Conservation (phyloP, 2,888 invertebrate genomes). For the Sialis lutaria region DNA sequence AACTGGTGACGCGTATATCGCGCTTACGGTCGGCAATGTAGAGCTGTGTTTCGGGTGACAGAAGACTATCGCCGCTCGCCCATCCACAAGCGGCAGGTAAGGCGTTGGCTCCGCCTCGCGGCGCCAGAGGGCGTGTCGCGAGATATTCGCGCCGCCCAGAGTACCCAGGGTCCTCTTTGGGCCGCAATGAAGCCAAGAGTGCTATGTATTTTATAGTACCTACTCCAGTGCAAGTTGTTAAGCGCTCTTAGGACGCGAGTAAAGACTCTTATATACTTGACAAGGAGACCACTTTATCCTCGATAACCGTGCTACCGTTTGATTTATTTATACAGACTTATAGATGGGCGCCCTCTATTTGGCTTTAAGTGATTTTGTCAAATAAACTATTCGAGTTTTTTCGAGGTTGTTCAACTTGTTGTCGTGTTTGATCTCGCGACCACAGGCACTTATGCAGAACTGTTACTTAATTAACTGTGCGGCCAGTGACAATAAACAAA, state of each 20-base stretch:
- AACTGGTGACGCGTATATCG: too few species aligned
- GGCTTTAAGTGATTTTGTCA: too few species aligned
- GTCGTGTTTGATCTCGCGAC: too few species aligned
- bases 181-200: not conserved
- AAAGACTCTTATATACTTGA: conserved; percentile 27
- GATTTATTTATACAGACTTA: conserved; percentile 6
- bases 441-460: too few species aligned
- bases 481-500: too few species aligned
- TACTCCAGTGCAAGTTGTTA: conserved; percentile 17
- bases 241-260: conserved; percentile 27
- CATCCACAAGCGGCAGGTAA: too few species aligned
- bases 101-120: not conserved
- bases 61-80: too few species aligned
- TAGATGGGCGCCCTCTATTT: not conserved
- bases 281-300: conserved; percentile 6
- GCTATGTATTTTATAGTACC: conserved; percentile 6
- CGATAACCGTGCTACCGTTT: conserved; percentile 2
- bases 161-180: not conserved
- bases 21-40: too few species aligned
- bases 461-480: too few species aligned
- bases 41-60: too few species aligned
- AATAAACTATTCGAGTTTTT: too few species aligned
- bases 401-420: too few species aligned
- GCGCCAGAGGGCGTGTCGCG: not conserved
- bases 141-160: not conserved